A percentile compares a stretch with the other conserved stretches of the same genome.
These are phyloP conservation scores for Pseudonaja textilis DNA, from an alignment of 2,113 vertebrate genomes.

Conservation along the genomic window DNA sequence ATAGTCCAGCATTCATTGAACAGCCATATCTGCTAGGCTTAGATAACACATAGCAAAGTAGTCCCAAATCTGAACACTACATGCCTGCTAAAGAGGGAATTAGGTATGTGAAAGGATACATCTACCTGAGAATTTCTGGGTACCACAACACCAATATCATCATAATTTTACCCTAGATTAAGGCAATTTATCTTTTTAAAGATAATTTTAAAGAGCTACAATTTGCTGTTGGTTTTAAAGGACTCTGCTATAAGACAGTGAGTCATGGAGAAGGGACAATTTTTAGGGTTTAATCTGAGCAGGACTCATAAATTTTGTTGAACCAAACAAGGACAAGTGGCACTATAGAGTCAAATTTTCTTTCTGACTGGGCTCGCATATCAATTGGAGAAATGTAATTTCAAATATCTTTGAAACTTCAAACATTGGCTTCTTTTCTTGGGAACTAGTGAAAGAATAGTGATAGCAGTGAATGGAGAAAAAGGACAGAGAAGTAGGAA, in stretches of 20 bases:
- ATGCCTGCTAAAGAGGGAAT: neutral
- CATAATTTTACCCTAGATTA: neutral
- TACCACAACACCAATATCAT: neutral
- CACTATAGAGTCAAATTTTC: neutral
- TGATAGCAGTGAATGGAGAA: neutral
- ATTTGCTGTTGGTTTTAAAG: neutral
- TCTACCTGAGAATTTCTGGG: neutral
- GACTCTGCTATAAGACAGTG: neutral
- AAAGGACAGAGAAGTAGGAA: neutral
- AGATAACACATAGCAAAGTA: neutral
- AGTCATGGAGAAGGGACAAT: neutral
- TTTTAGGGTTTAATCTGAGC: neutral
- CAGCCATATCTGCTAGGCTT: neutral
- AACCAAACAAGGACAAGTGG: neutral
- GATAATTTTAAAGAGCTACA: neutral
- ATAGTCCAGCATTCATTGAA: neutral
- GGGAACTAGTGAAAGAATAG: neutral
- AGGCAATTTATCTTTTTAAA: neutral
- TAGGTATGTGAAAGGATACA: neutral
- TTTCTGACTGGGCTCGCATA: neutral
- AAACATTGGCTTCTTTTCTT: conserved; percentile 17
- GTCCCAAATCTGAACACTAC: neutral
- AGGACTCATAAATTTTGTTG: neutral
- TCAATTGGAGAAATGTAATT: neutral
- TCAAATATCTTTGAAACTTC: conserved; percentile 8